Evolutionary conservation across 2,113 vertebrate species (phyloP).

Genomic region (Pagrus major): DNA sequence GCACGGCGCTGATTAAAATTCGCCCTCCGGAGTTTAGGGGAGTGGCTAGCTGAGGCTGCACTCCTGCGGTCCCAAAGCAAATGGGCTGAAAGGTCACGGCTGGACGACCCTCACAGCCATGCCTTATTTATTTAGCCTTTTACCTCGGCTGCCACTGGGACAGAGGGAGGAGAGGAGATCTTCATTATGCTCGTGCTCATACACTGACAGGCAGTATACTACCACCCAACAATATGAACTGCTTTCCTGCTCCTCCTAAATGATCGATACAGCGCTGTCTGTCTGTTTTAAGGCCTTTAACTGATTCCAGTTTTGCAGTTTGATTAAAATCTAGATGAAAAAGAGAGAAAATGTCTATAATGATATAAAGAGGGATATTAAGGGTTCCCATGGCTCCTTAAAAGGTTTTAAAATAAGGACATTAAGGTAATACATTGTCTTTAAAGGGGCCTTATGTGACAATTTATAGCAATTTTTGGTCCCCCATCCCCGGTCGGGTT

Average conservation of each 20-base stretch:
- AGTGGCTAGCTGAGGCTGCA: conserved; percentile 67
- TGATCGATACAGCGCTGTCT: background rate
- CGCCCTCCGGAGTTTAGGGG: conserved; percentile 53
- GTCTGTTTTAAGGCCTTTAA: background rate
- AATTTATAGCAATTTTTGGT: no score
- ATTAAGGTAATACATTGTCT: no score
- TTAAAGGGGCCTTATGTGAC: no score
- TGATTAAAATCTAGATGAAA: conserved; percentile 1
- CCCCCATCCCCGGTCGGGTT: no score
- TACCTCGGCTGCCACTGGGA: conserved; percentile 45
- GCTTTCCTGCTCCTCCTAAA: background rate
- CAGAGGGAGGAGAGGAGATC: conserved; percentile 12
- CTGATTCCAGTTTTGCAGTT: background rate
- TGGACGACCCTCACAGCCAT: conserved; percentile 61
- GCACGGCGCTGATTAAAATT: conserved; percentile 80
- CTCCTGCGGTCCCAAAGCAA: conserved; percentile 67
- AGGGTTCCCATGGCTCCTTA: no score
- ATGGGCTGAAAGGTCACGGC: conserved; percentile 73
- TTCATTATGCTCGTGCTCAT: conserved; percentile 32
- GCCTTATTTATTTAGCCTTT: conserved; percentile 77
- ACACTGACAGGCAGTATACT: background rate
- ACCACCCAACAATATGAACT: background rate
- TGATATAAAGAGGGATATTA: background rate
- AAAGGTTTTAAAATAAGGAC: no score
- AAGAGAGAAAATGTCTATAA: background rate